Percentiles rank a stretch among this genome's conserved stretches.
Conservation (phyloP, 2,888 invertebrate genomes). For the Macrophya alboannulata region DNA sequence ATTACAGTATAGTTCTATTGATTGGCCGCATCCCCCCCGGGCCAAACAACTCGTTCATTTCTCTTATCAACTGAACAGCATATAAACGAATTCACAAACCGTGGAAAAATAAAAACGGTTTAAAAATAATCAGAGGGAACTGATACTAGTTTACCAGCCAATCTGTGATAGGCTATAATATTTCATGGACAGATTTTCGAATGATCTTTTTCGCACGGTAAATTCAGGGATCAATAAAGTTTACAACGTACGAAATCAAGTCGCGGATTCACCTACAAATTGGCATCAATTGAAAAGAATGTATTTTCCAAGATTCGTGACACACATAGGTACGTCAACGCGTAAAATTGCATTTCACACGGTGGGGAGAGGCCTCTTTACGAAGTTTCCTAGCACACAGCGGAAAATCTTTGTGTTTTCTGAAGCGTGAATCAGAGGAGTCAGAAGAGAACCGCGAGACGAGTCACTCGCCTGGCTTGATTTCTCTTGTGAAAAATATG, state of each 20-base stretch:
- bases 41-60: constrained; percentile 22
- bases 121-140: neutral
- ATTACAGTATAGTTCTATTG: constrained; percentile 18
- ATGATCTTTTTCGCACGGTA: neutral
- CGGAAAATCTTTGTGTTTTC: constrained; percentile 42
- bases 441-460: neutral
- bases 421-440: neutral
- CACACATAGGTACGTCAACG: constrained; percentile 65
- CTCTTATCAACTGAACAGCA: constrained; percentile 18
- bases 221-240: neutral
- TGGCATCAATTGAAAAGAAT: constrained; percentile 56
- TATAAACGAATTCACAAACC: neutral
- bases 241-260: neutral
- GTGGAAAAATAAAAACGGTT: neutral
- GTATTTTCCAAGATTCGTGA: constrained; percentile 71
- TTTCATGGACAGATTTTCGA: neutral
- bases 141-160: neutral
- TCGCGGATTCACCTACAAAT: neutral
- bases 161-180: neutral
- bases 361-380: constrained; percentile 68
- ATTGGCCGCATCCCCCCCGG: constrained; percentile 18
- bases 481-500: neutral
- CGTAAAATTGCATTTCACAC: constrained; percentile 69
- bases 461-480: constrained; percentile 5
- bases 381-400: constrained; percentile 62